Conservation (phyloP, 2,113 vertebrate species). For the Athene cunicularia region DNA sequence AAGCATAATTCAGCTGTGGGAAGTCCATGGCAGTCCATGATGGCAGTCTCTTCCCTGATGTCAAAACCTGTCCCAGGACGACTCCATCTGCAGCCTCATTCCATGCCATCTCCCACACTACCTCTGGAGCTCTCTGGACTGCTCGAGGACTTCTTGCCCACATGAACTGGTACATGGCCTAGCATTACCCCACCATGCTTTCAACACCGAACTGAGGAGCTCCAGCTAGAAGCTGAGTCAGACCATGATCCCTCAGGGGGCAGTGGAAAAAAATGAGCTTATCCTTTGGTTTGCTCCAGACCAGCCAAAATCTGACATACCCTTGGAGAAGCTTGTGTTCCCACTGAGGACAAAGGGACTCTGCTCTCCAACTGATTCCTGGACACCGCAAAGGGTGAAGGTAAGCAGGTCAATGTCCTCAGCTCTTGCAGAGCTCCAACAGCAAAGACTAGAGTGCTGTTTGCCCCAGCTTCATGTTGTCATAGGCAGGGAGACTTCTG, state of each 20-base stretch:
- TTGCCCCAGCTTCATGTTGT: not conserved
- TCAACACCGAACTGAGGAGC: no score
- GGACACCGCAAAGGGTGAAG: not conserved
- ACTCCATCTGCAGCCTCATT: not conserved
- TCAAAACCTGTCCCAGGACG: not conserved
- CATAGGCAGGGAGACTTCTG: not conserved
- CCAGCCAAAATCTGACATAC: not conserved
- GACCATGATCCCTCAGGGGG: not conserved
- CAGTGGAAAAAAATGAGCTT: not conserved
- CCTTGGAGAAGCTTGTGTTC: not conserved
- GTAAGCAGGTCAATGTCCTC: not conserved
- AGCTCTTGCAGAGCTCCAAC: not conserved
- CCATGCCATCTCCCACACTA: no score
- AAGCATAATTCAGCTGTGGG: not conserved
- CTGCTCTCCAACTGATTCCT: not conserved
- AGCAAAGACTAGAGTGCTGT: not conserved
- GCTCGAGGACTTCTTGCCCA: rapidly evolving
- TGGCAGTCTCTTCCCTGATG: not conserved
- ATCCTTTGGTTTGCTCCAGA: not conserved
- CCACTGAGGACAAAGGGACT: not conserved
- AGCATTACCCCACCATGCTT: not conserved
- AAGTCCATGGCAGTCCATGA: no score
- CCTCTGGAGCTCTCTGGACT: not conserved
- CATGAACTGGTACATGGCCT: not conserved
- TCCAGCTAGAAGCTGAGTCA: not conserved